These are phyloP conservation scores for Drosophila lacicola DNA, from an alignment of 2,888 invertebrate genomes.

Conservation along the genomic window DNA sequence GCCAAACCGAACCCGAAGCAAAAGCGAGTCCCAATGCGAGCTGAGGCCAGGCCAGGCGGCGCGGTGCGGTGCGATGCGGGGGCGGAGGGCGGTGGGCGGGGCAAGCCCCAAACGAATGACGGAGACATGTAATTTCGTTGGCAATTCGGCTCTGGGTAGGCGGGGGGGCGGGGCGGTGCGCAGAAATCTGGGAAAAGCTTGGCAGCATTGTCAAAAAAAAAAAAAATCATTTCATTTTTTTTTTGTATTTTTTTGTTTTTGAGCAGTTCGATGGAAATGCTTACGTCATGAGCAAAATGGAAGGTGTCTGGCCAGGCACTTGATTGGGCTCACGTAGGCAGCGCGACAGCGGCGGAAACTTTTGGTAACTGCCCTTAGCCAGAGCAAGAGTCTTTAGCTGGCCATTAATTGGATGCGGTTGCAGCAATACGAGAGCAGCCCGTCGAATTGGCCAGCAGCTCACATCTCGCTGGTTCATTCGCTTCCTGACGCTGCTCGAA, in stretches of 20 bases:
- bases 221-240: conserved; percentile 6
- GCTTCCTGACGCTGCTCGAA: conserved; percentile 45
- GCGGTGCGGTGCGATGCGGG: not conserved
- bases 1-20: conserved; percentile 14
- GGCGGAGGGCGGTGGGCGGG: not conserved
- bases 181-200: conserved; percentile 43
- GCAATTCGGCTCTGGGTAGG: conserved; percentile 38
- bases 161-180: conserved; percentile 13
- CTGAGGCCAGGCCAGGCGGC: not conserved
- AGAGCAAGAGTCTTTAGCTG: conserved; percentile 49
- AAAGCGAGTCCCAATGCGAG: conserved; percentile 6
- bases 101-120: conserved; percentile 18
- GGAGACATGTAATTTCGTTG: conserved; percentile 67
- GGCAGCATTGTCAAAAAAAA: conserved; percentile 54
- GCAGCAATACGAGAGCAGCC: conserved; percentile 21
- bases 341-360: conserved; percentile 6
- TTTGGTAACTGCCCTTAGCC: conserved; percentile 49
- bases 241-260: conserved; percentile 10
- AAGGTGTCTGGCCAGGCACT: conserved; percentile 44
- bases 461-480: conserved; percentile 19
- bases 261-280: conserved; percentile 48
- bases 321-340: conserved; percentile 68
- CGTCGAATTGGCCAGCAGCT: conserved; percentile 9
- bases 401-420: conserved; percentile 58
- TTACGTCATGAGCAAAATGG: conserved; percentile 40